Conservation (phyloP, 2,888 invertebrate genomes). For the Blomia tropicalis region DNA sequence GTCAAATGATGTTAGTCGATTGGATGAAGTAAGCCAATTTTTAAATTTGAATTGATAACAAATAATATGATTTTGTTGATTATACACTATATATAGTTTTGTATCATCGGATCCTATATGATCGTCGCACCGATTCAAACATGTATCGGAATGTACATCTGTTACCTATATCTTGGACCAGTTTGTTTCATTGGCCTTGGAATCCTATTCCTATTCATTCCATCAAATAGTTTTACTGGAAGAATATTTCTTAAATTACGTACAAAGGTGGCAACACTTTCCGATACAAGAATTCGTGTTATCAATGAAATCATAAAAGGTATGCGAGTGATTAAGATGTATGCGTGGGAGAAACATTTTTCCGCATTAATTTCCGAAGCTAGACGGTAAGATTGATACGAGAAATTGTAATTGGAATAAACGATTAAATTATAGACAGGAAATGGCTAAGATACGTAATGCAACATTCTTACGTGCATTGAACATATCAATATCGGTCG, state of each 20-base stretch:
- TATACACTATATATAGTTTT: constrained; percentile 48
- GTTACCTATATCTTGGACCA: constrained; percentile 57
- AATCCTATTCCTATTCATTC: constrained; percentile 58
- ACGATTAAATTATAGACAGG: constrained; percentile 43
- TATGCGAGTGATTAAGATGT: constrained; percentile 90
- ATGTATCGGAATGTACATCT: constrained; percentile 56
- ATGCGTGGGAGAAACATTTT: constrained; percentile 82
- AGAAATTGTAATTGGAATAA: constrained; percentile 1
- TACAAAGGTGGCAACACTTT: constrained; percentile 65
- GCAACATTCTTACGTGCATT: constrained; percentile 48
- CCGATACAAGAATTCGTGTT: constrained; percentile 71
- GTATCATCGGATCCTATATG: constrained; percentile 70
- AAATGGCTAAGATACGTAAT: constrained; percentile 48
- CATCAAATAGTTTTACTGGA: constrained; percentile 53
- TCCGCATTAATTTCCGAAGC: constrained; percentile 57
- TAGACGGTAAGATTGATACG: constrained; percentile 47
- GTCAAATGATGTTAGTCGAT: constrained; percentile 81
- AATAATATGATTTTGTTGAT: constrained; percentile 17
- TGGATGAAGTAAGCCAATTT: constrained; percentile 45
- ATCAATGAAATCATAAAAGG: constrained; percentile 89
- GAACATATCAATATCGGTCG: constrained; percentile 47
- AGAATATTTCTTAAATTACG: constrained; percentile 39
- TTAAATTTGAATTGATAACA: not conserved
- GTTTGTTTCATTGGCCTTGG: constrained; percentile 58
- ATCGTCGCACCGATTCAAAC: constrained; percentile 78